Evolutionary conservation across 2,113 vertebrate genomes (phyloP), one percentile per base, ranked within the genome.

Genomic region (Bos javanicus): DNA sequence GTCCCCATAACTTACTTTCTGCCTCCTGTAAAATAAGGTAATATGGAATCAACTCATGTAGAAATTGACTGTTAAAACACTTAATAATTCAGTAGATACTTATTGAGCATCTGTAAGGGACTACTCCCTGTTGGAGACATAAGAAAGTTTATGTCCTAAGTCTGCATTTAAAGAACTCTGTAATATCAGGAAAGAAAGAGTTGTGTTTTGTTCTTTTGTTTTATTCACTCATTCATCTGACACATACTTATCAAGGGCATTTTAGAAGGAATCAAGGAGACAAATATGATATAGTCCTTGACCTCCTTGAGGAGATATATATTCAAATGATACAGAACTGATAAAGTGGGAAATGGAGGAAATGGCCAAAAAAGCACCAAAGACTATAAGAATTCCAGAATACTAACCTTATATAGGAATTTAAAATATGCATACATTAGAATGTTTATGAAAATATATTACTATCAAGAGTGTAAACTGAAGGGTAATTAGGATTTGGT

Each of bases 71-170:
- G 52, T 83, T 80, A 87, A 94, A 93, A 95, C 17, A 82, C 86
- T 93, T 87, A 91, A 78, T 93, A 83, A 94, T 95, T 86, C 78
- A 91, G 80, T 57, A 93, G 36, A 13, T 81, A 85, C 81, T 96
- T 91, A 92, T 62, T 90, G 93, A 85, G 7, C 64, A 85, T 71
- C 83, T 87, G 15, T 23, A 81, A 94, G 85, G 36, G 12, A 39
- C 3, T 48, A 25, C 80, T 93, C 26, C 30, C 82, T 90, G 6
- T 6, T 86, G 64, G 88, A 33, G 14, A 23, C 26, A n/a, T n/a
- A 60, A 52, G 57, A 57, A 90, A 17, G 5, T 50, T 48, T 74
- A 56, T 74, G 52, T 64, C 36, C 1, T 87, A 60, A 19, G 43
- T 90, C 33, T 57, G 14, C 23, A 52, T 60, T 52, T 21, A 28